Percentiles rank a stretch among this genome's conserved stretches.
Conservation (phyloP, 2,113 vertebrate genomes). For the Megaleporinus macrocephalus region DNA sequence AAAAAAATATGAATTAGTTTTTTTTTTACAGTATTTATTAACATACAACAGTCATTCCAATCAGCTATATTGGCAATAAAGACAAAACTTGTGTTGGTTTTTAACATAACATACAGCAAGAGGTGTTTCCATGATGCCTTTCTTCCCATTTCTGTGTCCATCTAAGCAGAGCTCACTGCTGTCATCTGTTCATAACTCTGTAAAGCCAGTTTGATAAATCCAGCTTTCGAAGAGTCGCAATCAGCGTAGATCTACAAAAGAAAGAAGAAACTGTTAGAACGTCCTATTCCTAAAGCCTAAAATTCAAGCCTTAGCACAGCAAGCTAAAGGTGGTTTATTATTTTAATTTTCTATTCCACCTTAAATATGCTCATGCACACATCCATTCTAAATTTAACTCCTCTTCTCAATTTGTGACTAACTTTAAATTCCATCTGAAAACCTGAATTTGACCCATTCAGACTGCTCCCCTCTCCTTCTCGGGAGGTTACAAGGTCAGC, state of each 20-base stretch:
- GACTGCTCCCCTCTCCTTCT: too few relatives aligned
- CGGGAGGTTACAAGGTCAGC: too few relatives aligned
- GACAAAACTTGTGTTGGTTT: background rate
- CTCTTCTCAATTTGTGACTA: too few relatives aligned
- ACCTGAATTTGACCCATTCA: too few relatives aligned
- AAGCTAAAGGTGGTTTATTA: too few relatives aligned
- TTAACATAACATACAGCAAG: background rate
- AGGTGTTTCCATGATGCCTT: background rate
- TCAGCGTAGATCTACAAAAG: conserved; percentile 83
- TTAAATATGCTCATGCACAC: too few relatives aligned
- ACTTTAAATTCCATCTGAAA: too few relatives aligned
- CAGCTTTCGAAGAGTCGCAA: conserved; percentile 85
- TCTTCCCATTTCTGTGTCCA: background rate
- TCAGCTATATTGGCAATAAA: background rate
- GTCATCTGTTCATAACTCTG: conserved; percentile 81
- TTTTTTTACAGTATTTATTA: conserved; percentile 8
- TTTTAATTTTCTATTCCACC: too few relatives aligned
- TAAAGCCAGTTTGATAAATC: conserved; percentile 88
- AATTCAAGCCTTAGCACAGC: too few relatives aligned
- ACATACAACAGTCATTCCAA: background rate
- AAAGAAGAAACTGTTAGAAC: background rate
- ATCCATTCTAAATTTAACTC: too few relatives aligned
- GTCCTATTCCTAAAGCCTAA: background rate
- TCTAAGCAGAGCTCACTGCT: conserved; percentile 54
- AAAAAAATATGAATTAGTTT: too few relatives aligned